A percentile compares a stretch with the other conserved stretches of the same genome.
Evolutionary conservation across 2,888 invertebrate genomes (phyloP).

Genomic region (Folsomia candida): DNA sequence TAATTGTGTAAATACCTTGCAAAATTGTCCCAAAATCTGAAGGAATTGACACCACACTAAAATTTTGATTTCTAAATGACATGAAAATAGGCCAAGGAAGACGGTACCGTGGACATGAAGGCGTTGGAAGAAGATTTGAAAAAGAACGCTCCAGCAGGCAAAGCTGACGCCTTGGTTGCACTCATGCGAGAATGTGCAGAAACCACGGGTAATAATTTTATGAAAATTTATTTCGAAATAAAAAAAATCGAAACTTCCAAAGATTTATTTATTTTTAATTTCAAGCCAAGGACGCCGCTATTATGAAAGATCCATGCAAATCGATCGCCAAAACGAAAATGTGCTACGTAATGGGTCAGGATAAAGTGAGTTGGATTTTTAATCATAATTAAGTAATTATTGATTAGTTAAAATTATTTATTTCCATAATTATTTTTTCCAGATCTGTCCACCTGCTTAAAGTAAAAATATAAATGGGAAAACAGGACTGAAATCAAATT

Average conservation of each 20-base stretch:
- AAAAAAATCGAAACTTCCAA: too few species aligned
- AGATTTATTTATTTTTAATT: background rate
- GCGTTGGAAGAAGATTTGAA: slow-evolving; percentile 5
- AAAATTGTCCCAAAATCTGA: too few species aligned
- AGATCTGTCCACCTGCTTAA: background rate
- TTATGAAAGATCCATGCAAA: background rate
- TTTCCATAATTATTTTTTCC: too few species aligned
- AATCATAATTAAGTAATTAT: too few species aligned
- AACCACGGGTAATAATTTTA: slow-evolving; percentile 9
- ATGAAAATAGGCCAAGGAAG: background rate
- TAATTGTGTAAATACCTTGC: too few species aligned
- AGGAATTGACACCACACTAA: background rate
- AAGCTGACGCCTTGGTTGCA: slow-evolving; percentile 5
- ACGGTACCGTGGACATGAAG: background rate
- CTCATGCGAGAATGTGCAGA: slow-evolving; percentile 10
- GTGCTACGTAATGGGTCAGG: background rate
- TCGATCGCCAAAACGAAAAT: background rate
- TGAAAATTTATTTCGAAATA: background rate
- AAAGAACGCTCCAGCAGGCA: slow-evolving; percentile 17
- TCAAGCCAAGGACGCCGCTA: background rate
- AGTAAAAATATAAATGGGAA: too few species aligned
- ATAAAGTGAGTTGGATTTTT: background rate
- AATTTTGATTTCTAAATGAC: background rate
- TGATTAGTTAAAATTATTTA: too few species aligned
- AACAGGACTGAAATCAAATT: too few species aligned